Percentiles rank a stretch among this genome's conserved stretches.
phyloP scores from a whole-genome alignment of 2,888 invertebrate genomes.

The Boloria euphrosyne region DNA sequence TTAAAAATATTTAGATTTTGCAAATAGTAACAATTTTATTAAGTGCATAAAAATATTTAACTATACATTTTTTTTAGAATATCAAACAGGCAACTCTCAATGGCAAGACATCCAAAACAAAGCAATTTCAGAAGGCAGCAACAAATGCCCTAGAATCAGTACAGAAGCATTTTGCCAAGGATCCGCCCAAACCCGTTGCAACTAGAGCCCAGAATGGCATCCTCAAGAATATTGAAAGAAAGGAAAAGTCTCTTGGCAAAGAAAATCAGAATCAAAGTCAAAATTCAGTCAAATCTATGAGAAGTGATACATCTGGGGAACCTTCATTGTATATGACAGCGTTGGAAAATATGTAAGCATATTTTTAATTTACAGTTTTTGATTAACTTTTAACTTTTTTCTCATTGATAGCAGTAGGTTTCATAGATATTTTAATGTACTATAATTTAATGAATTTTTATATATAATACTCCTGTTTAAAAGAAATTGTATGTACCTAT shows the following conservation, averaged over 20 bases:
- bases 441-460: too few species aligned
- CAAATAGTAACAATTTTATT: neutral
- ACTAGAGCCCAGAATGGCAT: constrained; percentile 71
- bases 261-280: constrained; percentile 67
- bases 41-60: constrained; percentile 9
- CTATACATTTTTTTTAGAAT: constrained; percentile 56
- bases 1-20: too few species aligned
- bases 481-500: too few species aligned
- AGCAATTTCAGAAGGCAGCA: constrained; percentile 68
- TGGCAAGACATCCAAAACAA: constrained; percentile 74
- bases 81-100: constrained; percentile 65
- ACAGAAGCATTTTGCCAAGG: constrained; percentile 70
- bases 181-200: constrained; percentile 61
- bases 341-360: constrained; percentile 86
- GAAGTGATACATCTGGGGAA: constrained; percentile 87
- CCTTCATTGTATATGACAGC: constrained; percentile 90
- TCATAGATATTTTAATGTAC: too few species aligned
- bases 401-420: too few species aligned
- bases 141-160: constrained; percentile 68
- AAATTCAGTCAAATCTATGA: constrained; percentile 68
- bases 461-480: too few species aligned
- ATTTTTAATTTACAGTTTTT: neutral
- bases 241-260: constrained; percentile 46
- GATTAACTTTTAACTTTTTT: neutral
- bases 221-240: constrained; percentile 69